These are phyloP conservation scores for Ellobium chinense DNA, from an alignment of 2,888 invertebrate genomes.

Conservation along the genomic window DNA sequence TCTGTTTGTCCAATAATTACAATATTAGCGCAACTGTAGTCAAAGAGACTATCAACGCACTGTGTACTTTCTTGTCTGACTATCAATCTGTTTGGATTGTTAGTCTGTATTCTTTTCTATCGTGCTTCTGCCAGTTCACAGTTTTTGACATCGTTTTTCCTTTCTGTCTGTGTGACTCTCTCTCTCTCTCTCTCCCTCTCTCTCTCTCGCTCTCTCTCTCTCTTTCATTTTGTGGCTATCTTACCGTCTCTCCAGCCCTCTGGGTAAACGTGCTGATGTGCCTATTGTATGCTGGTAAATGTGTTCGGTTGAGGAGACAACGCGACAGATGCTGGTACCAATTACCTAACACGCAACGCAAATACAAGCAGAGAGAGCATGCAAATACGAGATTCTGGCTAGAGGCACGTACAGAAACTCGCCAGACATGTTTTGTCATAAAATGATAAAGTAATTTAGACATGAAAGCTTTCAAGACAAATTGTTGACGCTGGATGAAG, in stretches of 20 bases:
- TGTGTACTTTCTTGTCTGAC: too few relatives aligned
- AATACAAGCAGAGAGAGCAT: neutral
- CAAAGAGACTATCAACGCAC: too few relatives aligned
- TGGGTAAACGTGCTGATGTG: neutral
- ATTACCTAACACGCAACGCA: neutral
- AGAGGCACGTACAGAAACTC: constrained; percentile 14
- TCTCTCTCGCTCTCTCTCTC: neutral
- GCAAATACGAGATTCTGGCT: neutral
- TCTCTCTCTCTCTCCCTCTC: neutral
- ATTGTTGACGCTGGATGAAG: neutral
- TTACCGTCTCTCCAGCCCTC: neutral
- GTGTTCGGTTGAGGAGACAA: constrained; percentile 4
- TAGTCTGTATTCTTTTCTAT: neutral
- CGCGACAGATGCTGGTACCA: constrained; percentile 20
- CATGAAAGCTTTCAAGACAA: neutral
- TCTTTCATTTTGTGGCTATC: neutral
- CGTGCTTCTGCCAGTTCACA: neutral
- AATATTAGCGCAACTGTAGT: too few relatives aligned
- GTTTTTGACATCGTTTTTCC: neutral
- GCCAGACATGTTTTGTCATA: neutral
- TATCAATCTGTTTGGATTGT: neutral
- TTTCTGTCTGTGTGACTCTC: neutral
- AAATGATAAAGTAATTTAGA: neutral
- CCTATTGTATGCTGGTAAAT: neutral
- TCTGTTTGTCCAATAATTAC: too few relatives aligned